These are phyloP conservation scores for Catamblyrhynchus diadema DNA, from an alignment of 2,797 vertebrate genomes.

Conservation along the genomic window DNA sequence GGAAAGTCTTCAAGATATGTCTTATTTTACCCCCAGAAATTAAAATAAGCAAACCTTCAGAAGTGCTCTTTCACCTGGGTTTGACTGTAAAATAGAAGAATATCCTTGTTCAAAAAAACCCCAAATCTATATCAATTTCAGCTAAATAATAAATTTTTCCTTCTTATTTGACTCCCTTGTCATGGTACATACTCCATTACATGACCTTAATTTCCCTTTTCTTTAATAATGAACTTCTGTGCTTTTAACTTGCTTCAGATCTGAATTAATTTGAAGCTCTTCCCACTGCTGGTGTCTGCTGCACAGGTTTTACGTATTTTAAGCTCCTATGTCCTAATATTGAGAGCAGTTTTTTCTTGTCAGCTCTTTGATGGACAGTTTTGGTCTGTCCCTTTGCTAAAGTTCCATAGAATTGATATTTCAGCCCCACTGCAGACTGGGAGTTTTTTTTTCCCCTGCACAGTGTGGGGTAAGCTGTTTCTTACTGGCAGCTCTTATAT, in stretches of 20 bases:
- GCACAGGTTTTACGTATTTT: background rate
- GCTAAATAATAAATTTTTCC: background rate
- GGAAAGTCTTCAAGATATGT: background rate
- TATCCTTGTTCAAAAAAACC: background rate
- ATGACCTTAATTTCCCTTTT: background rate
- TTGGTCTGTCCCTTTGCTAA: background rate
- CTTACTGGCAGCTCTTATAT: background rate
- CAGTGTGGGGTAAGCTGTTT: background rate
- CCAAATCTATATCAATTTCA: background rate
- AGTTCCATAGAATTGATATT: background rate
- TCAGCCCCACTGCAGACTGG: background rate
- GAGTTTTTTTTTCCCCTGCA: background rate
- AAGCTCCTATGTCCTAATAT: background rate
- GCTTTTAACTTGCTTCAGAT: background rate
- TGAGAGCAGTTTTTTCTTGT: background rate
- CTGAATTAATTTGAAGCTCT: background rate
- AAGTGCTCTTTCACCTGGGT: background rate
- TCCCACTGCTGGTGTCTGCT: background rate
- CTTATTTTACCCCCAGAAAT: background rate
- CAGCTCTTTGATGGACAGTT: background rate
- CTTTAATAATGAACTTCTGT: background rate
- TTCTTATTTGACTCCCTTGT: background rate
- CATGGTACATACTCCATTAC: background rate
- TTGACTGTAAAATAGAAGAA: background rate
- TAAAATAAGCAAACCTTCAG: background rate